These are phyloP conservation scores for Anoura caudifer DNA, from an alignment of 2,113 vertebrate genomes.

Conservation along the genomic window DNA sequence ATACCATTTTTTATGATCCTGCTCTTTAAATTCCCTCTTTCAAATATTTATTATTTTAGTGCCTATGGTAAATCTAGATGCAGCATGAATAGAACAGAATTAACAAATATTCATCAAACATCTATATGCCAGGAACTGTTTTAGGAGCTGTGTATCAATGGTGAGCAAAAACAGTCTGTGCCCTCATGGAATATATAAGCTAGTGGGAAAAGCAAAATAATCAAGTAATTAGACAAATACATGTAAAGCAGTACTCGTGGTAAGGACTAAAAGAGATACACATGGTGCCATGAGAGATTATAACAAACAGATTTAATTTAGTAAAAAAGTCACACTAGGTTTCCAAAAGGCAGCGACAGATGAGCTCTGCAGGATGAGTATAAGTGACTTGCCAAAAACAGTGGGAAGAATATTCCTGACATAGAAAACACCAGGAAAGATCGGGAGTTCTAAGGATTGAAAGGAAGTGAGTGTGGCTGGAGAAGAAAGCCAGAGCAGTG, in stretches of 20 bases:
- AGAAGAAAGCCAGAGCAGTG: not conserved
- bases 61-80: not conserved
- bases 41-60: not conserved
- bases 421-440: not conserved
- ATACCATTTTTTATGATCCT: not conserved
- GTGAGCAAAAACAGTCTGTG: not conserved
- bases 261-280: not conserved
- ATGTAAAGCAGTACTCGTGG: not conserved
- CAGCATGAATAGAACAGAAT: not conserved
- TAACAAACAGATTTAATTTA: not conserved
- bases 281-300: not conserved
- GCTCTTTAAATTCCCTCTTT: not conserved
- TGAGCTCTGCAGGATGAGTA: not conserved
- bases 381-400: not conserved
- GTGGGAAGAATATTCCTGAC: not conserved
- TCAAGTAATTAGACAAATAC: slow-evolving; percentile 16
- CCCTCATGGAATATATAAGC: not conserved
- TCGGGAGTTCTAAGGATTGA: not conserved
- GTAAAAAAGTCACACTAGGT: not conserved
- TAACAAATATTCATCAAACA: not conserved
- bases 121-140: not conserved
- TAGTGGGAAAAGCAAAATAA: not conserved
- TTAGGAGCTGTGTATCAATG: not conserved
- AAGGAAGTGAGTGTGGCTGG: not conserved
- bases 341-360: not conserved